Evolutionary conservation across 2,797 vertebrate species (phyloP).

Genomic region (Semotilus atromaculatus): DNA sequence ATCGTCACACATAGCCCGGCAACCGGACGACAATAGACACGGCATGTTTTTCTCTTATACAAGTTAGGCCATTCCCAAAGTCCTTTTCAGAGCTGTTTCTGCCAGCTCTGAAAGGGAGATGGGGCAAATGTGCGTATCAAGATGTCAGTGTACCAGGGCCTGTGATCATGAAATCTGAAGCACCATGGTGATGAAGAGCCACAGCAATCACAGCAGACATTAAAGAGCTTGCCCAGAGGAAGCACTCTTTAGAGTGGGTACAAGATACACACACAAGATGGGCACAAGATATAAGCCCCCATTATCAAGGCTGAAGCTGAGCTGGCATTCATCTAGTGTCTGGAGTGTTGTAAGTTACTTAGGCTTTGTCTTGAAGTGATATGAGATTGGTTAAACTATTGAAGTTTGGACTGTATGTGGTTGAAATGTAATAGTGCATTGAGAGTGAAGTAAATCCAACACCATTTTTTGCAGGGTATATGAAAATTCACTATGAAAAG

Average conservation of each 20-base stretch:
- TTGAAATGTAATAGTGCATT: not conserved
- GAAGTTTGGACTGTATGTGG: not conserved
- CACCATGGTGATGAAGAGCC: constrained; percentile 58
- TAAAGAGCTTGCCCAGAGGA: constrained; percentile 42
- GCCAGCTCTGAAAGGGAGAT: constrained; percentile 38
- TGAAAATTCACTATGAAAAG: not conserved
- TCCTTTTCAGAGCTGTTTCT: constrained; percentile 21
- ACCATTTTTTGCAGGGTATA: not conserved
- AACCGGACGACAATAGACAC: constrained; percentile 42
- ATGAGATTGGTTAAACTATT: not conserved
- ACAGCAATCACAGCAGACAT: constrained; percentile 40
- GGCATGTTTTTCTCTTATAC: constrained; percentile 27
- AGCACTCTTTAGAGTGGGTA: constrained; percentile 45
- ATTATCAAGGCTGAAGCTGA: constrained; percentile 36
- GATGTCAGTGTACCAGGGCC: constrained; percentile 51
- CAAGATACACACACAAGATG: constrained; percentile 25
- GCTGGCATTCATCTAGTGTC: constrained; percentile 24
- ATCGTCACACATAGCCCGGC: constrained; percentile 43
- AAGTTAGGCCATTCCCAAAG: constrained; percentile 40
- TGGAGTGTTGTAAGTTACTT: not conserved
- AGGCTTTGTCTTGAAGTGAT: not conserved
- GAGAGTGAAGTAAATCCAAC: not conserved
- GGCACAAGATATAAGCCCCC: constrained; percentile 25
- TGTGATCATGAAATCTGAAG: constrained; percentile 41
- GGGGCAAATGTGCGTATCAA: constrained; percentile 43